Evolutionary conservation across 2,888 invertebrate genomes (phyloP).

Genomic region (Tipula confusa): DNA sequence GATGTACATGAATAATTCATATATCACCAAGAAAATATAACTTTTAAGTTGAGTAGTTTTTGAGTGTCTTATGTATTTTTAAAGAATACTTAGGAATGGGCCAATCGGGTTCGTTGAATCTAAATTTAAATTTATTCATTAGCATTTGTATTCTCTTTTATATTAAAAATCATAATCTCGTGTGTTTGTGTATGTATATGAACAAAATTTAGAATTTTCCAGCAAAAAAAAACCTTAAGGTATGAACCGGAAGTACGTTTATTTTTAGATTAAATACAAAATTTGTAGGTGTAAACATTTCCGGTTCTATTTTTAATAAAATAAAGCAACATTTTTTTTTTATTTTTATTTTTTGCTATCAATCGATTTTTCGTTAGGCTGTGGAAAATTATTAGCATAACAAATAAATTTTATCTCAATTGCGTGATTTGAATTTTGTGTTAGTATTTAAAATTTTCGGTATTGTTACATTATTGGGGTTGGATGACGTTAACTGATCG

Average conservation of each 20-base stretch:
- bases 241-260: neutral
- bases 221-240: neutral
- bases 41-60: neutral
- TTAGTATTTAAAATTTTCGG: too few relatives aligned
- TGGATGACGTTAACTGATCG: too few relatives aligned
- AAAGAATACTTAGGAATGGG: neutral
- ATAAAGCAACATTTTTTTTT: too few relatives aligned
- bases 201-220: neutral
- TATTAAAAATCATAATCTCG: neutral
- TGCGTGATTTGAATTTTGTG: too few relatives aligned
- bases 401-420: too few relatives aligned
- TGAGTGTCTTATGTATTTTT: neutral
- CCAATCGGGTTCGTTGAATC: neutral
- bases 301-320: too few relatives aligned
- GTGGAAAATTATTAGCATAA: too few relatives aligned
- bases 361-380: too few relatives aligned
- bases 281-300: neutral
- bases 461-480: too few relatives aligned
- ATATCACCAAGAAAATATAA: neutral
- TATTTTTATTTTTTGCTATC: too few relatives aligned
- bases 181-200: neutral
- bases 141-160: neutral
- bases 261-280: neutral
- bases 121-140: neutral
- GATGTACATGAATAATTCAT: conserved; percentile 20